A percentile compares a stretch with the other conserved stretches of the same genome.
phyloP scores from a whole-genome alignment of 2,888 invertebrate species.

The Himalopsyche japonica region DNA sequence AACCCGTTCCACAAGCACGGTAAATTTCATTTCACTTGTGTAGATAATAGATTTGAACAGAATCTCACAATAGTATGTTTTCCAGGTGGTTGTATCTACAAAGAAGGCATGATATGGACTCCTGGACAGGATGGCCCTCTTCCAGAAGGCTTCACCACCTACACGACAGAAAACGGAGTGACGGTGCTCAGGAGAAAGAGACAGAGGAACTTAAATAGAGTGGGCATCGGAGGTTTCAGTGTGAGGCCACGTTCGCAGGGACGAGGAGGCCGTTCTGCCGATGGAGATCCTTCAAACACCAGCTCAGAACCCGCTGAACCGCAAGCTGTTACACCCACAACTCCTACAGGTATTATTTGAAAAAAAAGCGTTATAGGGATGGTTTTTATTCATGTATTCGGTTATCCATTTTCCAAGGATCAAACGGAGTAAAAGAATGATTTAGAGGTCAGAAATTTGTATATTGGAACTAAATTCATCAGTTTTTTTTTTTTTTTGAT shows the following conservation, averaged over 20 bases:
- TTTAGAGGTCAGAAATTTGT: too few species aligned
- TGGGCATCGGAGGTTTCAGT: slow-evolving; percentile 87
- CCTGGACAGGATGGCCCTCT: slow-evolving; percentile 76
- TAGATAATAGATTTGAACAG: too few species aligned
- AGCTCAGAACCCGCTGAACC: slow-evolving; percentile 34
- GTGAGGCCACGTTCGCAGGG: slow-evolving; percentile 68
- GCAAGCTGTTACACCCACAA: slow-evolving; percentile 36
- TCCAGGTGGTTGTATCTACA: slow-evolving; percentile 56
- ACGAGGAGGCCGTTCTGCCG: slow-evolving; percentile 64
- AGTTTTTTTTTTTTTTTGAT: too few species aligned
- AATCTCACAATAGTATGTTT: not conserved
- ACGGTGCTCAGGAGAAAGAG: slow-evolving; percentile 80
- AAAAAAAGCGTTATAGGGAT: too few species aligned
- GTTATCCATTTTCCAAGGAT: too few species aligned
- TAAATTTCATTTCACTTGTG: too few species aligned
- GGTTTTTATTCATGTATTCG: too few species aligned
- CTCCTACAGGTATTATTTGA: slow-evolving; percentile 34
- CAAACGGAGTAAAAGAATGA: too few species aligned
- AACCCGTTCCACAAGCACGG: too few species aligned
- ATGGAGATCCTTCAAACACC: slow-evolving; percentile 50
- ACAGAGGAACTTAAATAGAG: slow-evolving; percentile 84
- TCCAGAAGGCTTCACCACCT: slow-evolving; percentile 80
- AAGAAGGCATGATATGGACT: slow-evolving; percentile 84
- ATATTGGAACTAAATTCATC: too few species aligned
- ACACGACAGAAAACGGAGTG: slow-evolving; percentile 80